A percentile compares a stretch with the other conserved stretches of the same genome.
These are phyloP conservation scores for Charanyca ferruginea DNA, from an alignment of 2,888 invertebrate genomes.

Conservation along the genomic window DNA sequence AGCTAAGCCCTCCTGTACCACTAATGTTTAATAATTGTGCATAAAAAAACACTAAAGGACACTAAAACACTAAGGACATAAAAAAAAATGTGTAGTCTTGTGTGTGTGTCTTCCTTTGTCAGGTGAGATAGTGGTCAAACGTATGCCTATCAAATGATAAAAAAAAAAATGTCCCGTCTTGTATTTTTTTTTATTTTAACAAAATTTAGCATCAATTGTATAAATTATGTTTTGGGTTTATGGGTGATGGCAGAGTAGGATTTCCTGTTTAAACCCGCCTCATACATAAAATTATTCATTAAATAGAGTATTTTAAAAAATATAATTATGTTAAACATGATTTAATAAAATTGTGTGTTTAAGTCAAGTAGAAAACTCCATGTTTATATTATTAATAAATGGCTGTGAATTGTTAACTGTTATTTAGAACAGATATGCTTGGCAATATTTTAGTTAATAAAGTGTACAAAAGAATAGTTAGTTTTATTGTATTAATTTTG, in stretches of 20 bases:
- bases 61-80: too few species aligned
- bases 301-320: not conserved
- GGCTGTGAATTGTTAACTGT: conserved; percentile 90
- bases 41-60: too few species aligned
- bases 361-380: conserved; percentile 61
- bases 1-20: too few species aligned
- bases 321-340: not conserved
- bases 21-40: too few species aligned
- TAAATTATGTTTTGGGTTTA: too few species aligned
- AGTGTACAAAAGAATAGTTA: conserved; percentile 65
- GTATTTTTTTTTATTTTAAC: too few species aligned
- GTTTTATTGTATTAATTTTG: conserved; percentile 46
- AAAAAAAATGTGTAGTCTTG: too few species aligned
- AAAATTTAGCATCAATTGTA: too few species aligned
- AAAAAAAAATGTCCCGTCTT: too few species aligned
- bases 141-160: too few species aligned
- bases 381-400: conserved; percentile 79
- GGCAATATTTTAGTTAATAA: conserved; percentile 87
- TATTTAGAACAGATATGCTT: conserved; percentile 85
- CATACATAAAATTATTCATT: not conserved
- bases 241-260: conserved; percentile 23
- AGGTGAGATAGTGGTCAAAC: too few species aligned
- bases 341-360: conserved; percentile 30
- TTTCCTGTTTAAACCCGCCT: conserved; percentile 27
- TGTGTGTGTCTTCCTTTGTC: too few species aligned